Base-by-base conservation (phyloP, 2,113 vertebrate genomes). In the Galbula dea region DNA sequence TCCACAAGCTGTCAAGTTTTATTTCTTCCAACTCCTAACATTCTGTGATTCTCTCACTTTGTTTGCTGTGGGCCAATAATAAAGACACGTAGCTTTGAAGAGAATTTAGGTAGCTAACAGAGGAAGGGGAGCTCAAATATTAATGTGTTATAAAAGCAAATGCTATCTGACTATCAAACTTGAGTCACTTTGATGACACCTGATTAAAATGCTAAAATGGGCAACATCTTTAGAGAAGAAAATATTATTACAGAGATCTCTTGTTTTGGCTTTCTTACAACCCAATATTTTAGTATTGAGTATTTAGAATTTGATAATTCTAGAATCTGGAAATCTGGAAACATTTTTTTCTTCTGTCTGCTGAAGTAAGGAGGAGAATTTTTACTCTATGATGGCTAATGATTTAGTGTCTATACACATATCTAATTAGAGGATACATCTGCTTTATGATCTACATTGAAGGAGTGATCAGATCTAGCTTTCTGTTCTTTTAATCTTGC, bases 41-140 rank as follows among this genome's bases (percentile, higher is more conserved):
- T n/a, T n/a, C n/a, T n/a, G n/a, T n/a, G n/a, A n/a, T n/a, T n/a
- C 55, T 85, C 37, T 63, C 26, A 5, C 0, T 0, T 12, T 39
- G 14, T 83, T 45, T 85, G 32, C 34, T 88, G 2, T 49, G 45
- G 41, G 14, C 52, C 7, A 11, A 26, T 24, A 43, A 22, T 39
- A 73, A 79, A 79, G 52, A 63, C 3, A 6, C 3, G 36, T 16
- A 49, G 14, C n/a, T 74, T 71, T 80, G 67, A 77, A 71, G 32
- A 48, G 37, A 63, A 29, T 10, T 46, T 46, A 68, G 67, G 12
- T 39, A 75, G 27, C 34, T 55, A 71, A 24, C 13, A 69, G 68
- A 52, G 17, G 29, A 86, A 76, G 26, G 15, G 10, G 15, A 62
- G 54, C 29, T 26, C 6, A 84, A 65, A 54, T 80, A 17, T 1